Conservation (phyloP, 2,888 invertebrate species). For the Cerceris rybyensis region DNA sequence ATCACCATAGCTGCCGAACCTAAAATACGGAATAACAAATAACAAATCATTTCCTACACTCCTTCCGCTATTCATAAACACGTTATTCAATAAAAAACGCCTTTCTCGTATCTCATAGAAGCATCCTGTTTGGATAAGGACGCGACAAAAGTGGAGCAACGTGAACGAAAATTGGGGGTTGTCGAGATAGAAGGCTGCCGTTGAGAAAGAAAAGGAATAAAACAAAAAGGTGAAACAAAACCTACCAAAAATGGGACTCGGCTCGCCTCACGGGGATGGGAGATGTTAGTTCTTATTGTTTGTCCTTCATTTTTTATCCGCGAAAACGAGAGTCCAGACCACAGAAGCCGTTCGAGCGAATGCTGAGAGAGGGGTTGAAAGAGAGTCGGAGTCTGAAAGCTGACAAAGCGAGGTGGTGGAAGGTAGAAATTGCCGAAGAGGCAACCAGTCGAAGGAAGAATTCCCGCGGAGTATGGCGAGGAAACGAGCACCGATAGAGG, state of each 20-base stretch:
- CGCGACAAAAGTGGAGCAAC: conserved; percentile 7
- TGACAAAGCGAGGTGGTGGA: conserved; percentile 26
- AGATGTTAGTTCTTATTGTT: conserved; percentile 20
- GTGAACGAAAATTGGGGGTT: neutral
- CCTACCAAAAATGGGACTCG: conserved; percentile 19
- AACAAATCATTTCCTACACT: too few relatives aligned
- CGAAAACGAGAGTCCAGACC: conserved; percentile 10
- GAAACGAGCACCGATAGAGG: neutral
- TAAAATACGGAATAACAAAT: too few relatives aligned
- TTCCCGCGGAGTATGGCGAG: conserved; percentile 15
- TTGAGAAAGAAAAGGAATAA: neutral
- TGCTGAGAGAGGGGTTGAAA: neutral
- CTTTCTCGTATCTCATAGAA: too few relatives aligned
- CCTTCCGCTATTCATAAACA: too few relatives aligned
- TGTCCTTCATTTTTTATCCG: conserved; percentile 33
- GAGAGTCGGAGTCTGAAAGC: conserved; percentile 12
- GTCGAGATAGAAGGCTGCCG: neutral
- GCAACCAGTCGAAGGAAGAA: neutral
- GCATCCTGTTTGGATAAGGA: neutral
- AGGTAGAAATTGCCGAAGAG: conserved; percentile 4
- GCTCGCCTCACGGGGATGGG: neutral
- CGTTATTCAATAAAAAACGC: too few relatives aligned
- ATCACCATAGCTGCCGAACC: too few relatives aligned
- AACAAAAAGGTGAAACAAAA: conserved; percentile 18
- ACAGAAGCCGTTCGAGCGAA: neutral